phyloP scores from a whole-genome alignment of 1,140 invertebrate species.

The Gonatopus flavifemur region DNA sequence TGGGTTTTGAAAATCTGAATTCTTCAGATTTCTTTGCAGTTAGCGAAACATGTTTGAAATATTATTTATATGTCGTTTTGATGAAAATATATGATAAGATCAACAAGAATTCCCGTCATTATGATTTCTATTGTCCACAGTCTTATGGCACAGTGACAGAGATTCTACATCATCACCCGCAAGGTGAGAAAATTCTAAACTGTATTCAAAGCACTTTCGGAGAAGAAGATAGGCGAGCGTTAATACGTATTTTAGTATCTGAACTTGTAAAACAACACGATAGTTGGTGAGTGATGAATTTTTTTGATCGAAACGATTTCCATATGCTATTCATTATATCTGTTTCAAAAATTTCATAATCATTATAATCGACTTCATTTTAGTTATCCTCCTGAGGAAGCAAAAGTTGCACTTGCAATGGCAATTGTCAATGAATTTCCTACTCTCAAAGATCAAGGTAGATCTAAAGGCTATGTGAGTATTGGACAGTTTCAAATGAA shows the following conservation, averaged over 20 bases:
- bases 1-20: no score
- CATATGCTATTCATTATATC: not conserved
- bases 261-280: not conserved
- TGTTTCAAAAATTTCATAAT: not conserved
- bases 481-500: not conserved
- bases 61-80: no score
- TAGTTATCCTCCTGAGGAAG: not conserved
- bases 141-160: no score
- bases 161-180: no score
- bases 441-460: not conserved
- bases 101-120: no score
- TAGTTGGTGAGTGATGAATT: not conserved
- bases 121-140: no score
- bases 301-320: not conserved
- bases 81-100: no score
- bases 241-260: not conserved
- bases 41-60: no score
- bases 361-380: not conserved
- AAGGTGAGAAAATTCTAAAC: no score
- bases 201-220: no score
- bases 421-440: constrained; percentile 13
- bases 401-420: constrained; percentile 9
- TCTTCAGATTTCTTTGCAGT: no score
- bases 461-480: constrained; percentile 5
- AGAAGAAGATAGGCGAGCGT: not conserved